These are phyloP conservation scores for Protobothrops mucrosquamatus DNA, from an alignment of 2,113 vertebrate species.

Conservation along the genomic window DNA sequence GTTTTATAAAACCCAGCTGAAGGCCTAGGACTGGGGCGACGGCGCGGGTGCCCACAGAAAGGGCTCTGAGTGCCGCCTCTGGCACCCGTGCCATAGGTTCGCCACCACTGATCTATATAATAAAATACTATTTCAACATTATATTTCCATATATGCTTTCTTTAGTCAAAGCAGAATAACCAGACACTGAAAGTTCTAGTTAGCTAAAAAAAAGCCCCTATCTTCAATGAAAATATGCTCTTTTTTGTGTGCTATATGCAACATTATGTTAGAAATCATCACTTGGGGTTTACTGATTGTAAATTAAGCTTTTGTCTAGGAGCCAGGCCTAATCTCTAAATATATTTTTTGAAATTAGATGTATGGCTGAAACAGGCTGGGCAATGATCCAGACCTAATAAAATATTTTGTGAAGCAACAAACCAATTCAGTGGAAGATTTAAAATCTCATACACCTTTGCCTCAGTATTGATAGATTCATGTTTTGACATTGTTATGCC, in stretches of 20 bases:
- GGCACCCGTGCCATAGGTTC: no score
- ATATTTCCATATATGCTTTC: background rate
- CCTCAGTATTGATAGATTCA: background rate
- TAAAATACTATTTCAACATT: conserved; percentile 9
- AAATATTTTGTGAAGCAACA: background rate
- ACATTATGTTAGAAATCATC: background rate
- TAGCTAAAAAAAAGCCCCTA: background rate
- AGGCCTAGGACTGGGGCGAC: no score
- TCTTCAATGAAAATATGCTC: background rate
- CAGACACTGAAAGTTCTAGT: background rate
- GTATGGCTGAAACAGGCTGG: background rate
- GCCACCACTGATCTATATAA: background rate
- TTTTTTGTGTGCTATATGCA: background rate
- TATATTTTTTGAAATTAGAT: background rate
- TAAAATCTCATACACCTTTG: background rate
- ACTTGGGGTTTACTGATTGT: background rate
- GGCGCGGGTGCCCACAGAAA: no score
- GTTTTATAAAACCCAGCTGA: no score
- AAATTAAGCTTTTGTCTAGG: background rate
- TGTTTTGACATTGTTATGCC: background rate
- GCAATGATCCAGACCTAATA: background rate
- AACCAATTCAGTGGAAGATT: background rate
- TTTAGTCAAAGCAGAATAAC: background rate
- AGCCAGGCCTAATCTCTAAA: background rate
- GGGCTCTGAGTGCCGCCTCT: no score